Percentiles rank a stretch among this genome's conserved stretches.
These are phyloP conservation scores for Pteria penguin DNA, from an alignment of 2,888 invertebrate species.

Conservation along the genomic window DNA sequence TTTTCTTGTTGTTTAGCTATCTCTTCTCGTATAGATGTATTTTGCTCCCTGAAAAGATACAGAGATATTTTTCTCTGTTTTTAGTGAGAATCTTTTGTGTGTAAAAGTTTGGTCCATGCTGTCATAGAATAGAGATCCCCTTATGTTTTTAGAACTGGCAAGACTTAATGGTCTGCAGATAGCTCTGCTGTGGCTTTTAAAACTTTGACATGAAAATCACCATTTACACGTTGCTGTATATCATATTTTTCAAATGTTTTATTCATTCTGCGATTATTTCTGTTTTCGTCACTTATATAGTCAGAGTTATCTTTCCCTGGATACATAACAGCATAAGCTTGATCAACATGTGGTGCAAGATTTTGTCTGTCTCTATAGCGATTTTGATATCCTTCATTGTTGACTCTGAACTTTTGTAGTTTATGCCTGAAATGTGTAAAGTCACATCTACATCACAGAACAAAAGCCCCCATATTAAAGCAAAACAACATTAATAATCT, in stretches of 20 bases:
- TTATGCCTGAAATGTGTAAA: slow-evolving; percentile 60
- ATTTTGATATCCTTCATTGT: slow-evolving; percentile 72
- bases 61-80: neutral
- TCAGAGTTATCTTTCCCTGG: slow-evolving; percentile 71
- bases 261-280: slow-evolving; percentile 67
- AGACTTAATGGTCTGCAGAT: slow-evolving; percentile 9
- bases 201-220: slow-evolving; percentile 61
- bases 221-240: slow-evolving; percentile 62
- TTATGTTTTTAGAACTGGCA: too few relatives aligned
- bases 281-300: slow-evolving; percentile 64
- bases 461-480: neutral
- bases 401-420: slow-evolving; percentile 69
- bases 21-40: slow-evolving; percentile 19
- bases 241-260: slow-evolving; percentile 65
- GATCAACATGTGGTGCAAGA: slow-evolving; percentile 69
- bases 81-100: neutral
- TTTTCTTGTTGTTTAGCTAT: neutral
- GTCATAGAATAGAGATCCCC: too few relatives aligned
- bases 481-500: neutral
- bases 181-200: slow-evolving; percentile 43
- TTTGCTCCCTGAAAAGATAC: neutral
- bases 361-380: slow-evolving; percentile 66
- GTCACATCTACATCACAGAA: too few relatives aligned
- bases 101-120: neutral
- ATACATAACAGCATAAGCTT: slow-evolving; percentile 69